Evolutionary conservation across 2,888 invertebrate species (phyloP), one percentile per base, ranked within the genome.

Genomic region (Papilio protenor): DNA sequence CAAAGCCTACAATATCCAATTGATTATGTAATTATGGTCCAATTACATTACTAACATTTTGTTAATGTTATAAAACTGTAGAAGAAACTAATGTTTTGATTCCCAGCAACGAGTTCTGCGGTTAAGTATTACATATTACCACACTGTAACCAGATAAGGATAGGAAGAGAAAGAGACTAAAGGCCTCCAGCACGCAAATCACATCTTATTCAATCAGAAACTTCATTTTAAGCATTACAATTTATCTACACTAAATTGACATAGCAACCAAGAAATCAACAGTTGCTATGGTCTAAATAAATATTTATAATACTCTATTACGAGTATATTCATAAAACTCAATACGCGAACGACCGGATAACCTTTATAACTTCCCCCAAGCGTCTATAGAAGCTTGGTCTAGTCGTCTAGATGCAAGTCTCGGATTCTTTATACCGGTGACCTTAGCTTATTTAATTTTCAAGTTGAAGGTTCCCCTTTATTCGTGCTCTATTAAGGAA

Each of bases 401-500:
- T 92, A 91, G 90, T 86, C 87, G 88, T 92, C 92, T 93, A 92
- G 92, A 89, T 92, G 91, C 90, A 90, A 87, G 83, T 86, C 87
- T 85, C 86, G 83, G 82, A 79, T 80, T 79, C 84, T 90, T 91
- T 92, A 87, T 91, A 78, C 33, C 77, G 80, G 78, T 90, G 93
- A 94, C 94, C 94, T 94, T 93, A 92, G 88, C 89, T 89, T 91
- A 90, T 90, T 90, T 87, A 81, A 85, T 84, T 89, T 89, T 92
- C 92, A 93, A 93, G 93, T 94, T 94, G 92, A 94, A 94, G 93
- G 94, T 92, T 90, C 86, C 83, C 89, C 79, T 89, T 93, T 91
- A 87, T 92, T 79, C 82, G 76, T 72, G 79, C 84, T 85, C 83
- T 88, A 87, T 87, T 86, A 87, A 87, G 86, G 85, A 88, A 88